Conservation (phyloP, 2,113 vertebrate species). For the Hiodon tergisus region DNA sequence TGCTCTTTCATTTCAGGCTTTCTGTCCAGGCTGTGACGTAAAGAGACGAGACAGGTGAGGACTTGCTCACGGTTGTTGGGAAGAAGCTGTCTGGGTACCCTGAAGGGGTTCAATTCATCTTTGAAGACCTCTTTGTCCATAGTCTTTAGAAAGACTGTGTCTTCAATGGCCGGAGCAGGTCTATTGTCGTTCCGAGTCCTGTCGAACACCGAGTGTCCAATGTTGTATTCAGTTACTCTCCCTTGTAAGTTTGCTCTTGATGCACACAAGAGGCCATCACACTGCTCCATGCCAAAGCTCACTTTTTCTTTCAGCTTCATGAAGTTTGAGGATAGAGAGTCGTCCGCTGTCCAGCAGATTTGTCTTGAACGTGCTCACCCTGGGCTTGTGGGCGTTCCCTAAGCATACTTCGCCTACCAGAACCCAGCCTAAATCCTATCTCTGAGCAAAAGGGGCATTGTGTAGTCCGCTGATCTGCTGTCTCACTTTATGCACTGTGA, state of each 20-base stretch:
- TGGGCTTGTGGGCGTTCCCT: neutral
- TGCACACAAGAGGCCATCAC: neutral
- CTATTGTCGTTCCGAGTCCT: neutral
- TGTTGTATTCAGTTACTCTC: neutral
- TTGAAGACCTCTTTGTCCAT: neutral
- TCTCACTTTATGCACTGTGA: constrained; percentile 18
- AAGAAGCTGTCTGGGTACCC: neutral
- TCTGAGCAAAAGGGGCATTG: constrained; percentile 14
- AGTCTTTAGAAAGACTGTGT: neutral
- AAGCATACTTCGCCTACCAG: constrained; percentile 22
- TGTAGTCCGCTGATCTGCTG: constrained; percentile 19
- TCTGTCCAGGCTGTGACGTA: neutral
- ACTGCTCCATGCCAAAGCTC: neutral
- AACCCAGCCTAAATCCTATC: constrained; percentile 20
- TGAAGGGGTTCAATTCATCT: constrained; percentile 5
- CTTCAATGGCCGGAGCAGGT: neutral
- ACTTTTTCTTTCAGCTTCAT: neutral
- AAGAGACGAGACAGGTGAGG: neutral
- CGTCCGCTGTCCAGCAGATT: neutral
- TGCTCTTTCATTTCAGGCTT: constrained; percentile 7
- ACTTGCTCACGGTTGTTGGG: neutral
- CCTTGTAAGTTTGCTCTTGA: neutral
- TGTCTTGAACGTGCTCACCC: neutral
- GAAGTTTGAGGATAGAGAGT: neutral
- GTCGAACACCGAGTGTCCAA: neutral